Conservation (phyloP, 2,888 invertebrate species). For the Sinentomon sp. region DNA sequence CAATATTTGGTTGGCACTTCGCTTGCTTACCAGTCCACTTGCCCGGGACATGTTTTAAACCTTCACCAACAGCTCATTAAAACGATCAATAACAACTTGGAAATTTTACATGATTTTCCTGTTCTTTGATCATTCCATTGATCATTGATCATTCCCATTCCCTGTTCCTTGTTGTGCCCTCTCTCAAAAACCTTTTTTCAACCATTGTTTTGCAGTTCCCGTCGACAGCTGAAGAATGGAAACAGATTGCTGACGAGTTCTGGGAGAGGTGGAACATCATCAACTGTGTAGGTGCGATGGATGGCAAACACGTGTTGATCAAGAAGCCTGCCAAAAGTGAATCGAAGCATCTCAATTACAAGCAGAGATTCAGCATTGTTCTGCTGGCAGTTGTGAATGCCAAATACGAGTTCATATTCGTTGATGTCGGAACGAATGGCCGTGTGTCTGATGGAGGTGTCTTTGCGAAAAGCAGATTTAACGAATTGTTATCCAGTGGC, state of each 20-base stretch:
- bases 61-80: too few relatives aligned
- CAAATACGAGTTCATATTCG: slow-evolving; percentile 13
- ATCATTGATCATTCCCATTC: too few relatives aligned
- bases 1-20: too few relatives aligned
- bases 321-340: slow-evolving; percentile 9
- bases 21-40: too few relatives aligned
- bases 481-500: too few relatives aligned
- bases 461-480: neutral
- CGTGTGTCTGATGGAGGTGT: slow-evolving; percentile 13
- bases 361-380: slow-evolving; percentile 11
- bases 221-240: slow-evolving; percentile 5
- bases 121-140: too few relatives aligned
- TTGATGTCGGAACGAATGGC: slow-evolving; percentile 16
- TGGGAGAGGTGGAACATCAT: slow-evolving; percentile 10
- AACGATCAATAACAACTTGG: too few relatives aligned
- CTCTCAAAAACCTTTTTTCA: too few relatives aligned
- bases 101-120: too few relatives aligned
- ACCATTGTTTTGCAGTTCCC: too few relatives aligned
- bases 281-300: slow-evolving; percentile 12
- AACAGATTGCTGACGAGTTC: slow-evolving; percentile 9
- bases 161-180: too few relatives aligned
- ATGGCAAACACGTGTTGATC: slow-evolving; percentile 13
- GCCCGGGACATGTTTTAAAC: too few relatives aligned
- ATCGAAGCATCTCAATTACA: slow-evolving; percentile 12
- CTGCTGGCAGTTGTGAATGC: slow-evolving; percentile 13